phyloP scores from a whole-genome alignment of 2,113 vertebrate species.

The Istiophorus platypterus region DNA sequence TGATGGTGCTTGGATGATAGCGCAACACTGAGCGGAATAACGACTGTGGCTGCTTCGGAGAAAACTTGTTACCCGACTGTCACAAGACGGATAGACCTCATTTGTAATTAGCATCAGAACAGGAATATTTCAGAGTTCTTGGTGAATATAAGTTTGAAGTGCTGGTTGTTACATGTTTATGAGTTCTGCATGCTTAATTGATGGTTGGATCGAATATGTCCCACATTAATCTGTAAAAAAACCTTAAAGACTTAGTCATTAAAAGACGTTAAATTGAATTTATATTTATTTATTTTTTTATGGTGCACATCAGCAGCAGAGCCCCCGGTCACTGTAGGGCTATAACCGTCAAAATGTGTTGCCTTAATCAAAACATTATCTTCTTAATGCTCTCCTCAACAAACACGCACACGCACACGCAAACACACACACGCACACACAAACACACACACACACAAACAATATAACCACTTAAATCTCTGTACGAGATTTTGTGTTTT shows the following conservation, averaged over 20 bases:
- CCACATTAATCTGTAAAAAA: slow-evolving; percentile 21
- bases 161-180: slow-evolving; percentile 6
- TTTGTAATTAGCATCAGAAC: slow-evolving; percentile 61
- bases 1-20: slow-evolving; percentile 59
- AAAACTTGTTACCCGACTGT: slow-evolving; percentile 48
- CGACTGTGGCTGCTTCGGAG: slow-evolving; percentile 24
- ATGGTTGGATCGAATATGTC: slow-evolving; percentile 24
- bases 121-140: slow-evolving; percentile 13
- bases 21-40: slow-evolving; percentile 53
- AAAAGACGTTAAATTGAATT: slow-evolving; percentile 34
- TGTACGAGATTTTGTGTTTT: slow-evolving; percentile 33
- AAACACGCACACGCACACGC: not conserved
- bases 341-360: slow-evolving; percentile 50
- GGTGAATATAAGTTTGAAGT: slow-evolving; percentile 7
- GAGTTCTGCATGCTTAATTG: slow-evolving; percentile 14
- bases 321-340: not conserved
- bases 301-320: slow-evolving; percentile 24
- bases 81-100: slow-evolving; percentile 33
- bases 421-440: not conserved
- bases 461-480: slow-evolving; percentile 23
- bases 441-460: not conserved
- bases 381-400: slow-evolving; percentile 18
- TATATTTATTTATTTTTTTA: slow-evolving; percentile 50
- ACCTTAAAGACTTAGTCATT: slow-evolving; percentile 28
- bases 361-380: slow-evolving; percentile 38